Evolutionary conservation across 2,113 vertebrate genomes (phyloP).

Genomic region (Micronisus gabar): DNA sequence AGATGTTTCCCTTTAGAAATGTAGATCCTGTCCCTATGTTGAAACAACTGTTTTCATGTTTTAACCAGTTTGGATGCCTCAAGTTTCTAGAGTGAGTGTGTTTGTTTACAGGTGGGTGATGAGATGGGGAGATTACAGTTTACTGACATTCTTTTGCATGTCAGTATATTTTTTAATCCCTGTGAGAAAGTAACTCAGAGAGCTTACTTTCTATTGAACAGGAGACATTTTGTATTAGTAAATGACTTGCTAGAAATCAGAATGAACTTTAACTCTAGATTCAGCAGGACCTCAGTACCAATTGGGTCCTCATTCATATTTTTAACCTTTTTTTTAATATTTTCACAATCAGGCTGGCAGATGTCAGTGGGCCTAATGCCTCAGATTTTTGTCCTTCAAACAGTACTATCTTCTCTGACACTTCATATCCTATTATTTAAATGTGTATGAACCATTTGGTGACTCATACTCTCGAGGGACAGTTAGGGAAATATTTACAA

Average conservation of each 20-base stretch:
- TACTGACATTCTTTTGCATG: not conserved
- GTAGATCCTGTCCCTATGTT: not conserved
- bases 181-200: not conserved
- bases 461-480: not conserved
- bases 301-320: accelerated
- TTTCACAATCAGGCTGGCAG: not conserved
- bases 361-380: not conserved
- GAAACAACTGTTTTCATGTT: not conserved
- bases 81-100: not conserved
- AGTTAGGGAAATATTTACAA: not conserved
- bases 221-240: not conserved
- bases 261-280: not conserved
- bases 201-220: not conserved
- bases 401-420: not conserved
- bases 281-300: not conserved
- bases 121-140: not conserved
- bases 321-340: not conserved
- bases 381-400: not conserved
- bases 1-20: not conserved
- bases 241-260: not conserved
- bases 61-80: not conserved
- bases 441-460: not conserved
- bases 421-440: not conserved
- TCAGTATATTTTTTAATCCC: not conserved
- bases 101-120: not conserved